Evolutionary conservation across 2,797 vertebrate species (phyloP), one percentile per base, ranked within the genome.

Genomic region (Eurystomus glaucurus): DNA sequence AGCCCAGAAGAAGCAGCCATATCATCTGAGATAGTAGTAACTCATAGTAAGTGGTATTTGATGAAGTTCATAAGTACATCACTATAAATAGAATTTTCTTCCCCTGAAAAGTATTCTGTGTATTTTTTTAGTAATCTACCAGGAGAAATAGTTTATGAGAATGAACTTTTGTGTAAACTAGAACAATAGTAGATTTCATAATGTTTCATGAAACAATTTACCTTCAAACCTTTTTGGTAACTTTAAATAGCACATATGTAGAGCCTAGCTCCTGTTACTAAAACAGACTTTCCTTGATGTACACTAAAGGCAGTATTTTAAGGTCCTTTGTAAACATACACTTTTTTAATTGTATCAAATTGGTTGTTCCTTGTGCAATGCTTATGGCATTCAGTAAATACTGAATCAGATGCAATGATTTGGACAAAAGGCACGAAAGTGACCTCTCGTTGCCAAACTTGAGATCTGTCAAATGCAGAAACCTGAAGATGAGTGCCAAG

Each of bases 191-290:
- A 58, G 29, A 7, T 97, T 94, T 89, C 21, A 5, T 66, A 60
- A 51, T 35, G 37, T 79, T 90, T 93, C 69, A 48, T 62, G 81
- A 48, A 94, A 78, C 81, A 58, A 88, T 96, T 97, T 93, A 90
- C 82, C 95, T 93, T 88, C 28, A 91, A 85, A 76, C 46, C 75
- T 94, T 96, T 85, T 94, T 81, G 69, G 65, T 93, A 17, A 41
- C 60, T 93, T 96, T 75, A 91, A 91, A 95, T 77, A 92, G 81
- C 69, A 37, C 37, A 85, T 62, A 52, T n/a, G 13, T 21, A 31
- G 29, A 94, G 57, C 43, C 50, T 83, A 57, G 43, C 22, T 96
- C n/a, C 68, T 81, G 78, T 97, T 97, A 89, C 91, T 93, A 93
- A 80, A 91, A 93, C 71, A 94, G 77, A 48, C 41, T 55, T 69